These are phyloP conservation scores for Pristionchus pacificus DNA, from an alignment of 1,140 invertebrate genomes.

Conservation along the genomic window DNA sequence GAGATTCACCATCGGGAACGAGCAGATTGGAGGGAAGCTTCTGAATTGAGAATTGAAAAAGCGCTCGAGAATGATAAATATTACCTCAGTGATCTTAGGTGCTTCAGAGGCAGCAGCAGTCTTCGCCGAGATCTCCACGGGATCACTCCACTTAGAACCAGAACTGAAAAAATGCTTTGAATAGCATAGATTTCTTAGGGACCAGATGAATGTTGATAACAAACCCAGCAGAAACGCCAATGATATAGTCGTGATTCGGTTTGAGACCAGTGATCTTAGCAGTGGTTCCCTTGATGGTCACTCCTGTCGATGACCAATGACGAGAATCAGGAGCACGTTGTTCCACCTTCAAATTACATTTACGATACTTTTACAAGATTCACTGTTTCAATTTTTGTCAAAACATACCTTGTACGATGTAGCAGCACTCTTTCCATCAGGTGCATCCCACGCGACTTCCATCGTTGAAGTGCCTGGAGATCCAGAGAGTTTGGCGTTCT, in stretches of 20 bases:
- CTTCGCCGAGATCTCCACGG: not conserved
- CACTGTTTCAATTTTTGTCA: too few species aligned
- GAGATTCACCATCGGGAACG: conserved; percentile 10
- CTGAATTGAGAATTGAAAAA: not conserved
- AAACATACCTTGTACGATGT: not conserved
- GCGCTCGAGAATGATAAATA: too few species aligned
- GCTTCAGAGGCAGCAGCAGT: not conserved
- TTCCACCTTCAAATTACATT: not conserved
- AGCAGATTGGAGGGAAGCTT: not conserved
- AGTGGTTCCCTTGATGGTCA: not conserved
- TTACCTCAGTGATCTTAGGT: not conserved
- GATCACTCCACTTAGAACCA: too few species aligned
- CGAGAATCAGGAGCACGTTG: not conserved
- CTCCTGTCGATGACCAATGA: not conserved
- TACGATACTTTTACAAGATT: not conserved
- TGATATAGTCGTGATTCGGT: not conserved
- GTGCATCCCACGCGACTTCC: not conserved
- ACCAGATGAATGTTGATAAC: too few species aligned
- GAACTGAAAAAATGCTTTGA: too few species aligned
- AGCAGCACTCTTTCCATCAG: not conserved
- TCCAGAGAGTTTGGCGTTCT: not conserved
- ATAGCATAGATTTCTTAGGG: too few species aligned
- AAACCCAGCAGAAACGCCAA: not conserved
- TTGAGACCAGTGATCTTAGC: not conserved
- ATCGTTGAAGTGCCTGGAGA: not conserved